Evolutionary conservation across 1,140 invertebrate genomes (phyloP).

Genomic region (Polypedilum vanderplanki): DNA sequence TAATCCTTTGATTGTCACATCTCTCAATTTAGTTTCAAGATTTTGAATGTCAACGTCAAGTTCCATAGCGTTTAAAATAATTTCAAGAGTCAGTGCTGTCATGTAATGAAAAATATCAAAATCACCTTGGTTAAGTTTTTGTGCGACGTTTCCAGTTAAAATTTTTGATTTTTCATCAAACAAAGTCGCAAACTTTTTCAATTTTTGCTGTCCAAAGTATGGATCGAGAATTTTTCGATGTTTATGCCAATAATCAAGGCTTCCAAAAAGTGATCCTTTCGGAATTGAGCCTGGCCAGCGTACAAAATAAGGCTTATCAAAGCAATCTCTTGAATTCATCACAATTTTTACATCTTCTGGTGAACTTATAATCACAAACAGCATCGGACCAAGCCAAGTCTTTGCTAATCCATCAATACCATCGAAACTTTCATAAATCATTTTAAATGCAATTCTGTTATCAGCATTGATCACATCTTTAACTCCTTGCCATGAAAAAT

Average conservation of each 20-base stretch:
- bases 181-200: background rate
- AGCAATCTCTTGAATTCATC: background rate
- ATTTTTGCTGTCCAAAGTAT: background rate
- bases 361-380: background rate
- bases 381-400: background rate
- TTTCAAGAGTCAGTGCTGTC: background rate
- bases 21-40: background rate
- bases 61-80: background rate
- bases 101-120: background rate
- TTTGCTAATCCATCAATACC: background rate
- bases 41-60: background rate
- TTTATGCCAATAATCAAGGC: background rate
- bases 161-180: slow-evolving; percentile 7
- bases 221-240: background rate
- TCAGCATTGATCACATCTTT: background rate
- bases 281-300: background rate
- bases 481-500: background rate
- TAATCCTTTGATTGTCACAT: background rate
- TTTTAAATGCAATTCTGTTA: background rate
- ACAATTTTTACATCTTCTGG: slow-evolving; percentile 4
- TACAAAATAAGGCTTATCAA: background rate
- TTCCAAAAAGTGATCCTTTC: background rate
- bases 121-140: background rate
- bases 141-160: background rate
- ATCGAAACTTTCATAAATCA: background rate